Base-by-base conservation (phyloP, 2,888 invertebrate genomes). In the Diaprepes abbreviatus region DNA sequence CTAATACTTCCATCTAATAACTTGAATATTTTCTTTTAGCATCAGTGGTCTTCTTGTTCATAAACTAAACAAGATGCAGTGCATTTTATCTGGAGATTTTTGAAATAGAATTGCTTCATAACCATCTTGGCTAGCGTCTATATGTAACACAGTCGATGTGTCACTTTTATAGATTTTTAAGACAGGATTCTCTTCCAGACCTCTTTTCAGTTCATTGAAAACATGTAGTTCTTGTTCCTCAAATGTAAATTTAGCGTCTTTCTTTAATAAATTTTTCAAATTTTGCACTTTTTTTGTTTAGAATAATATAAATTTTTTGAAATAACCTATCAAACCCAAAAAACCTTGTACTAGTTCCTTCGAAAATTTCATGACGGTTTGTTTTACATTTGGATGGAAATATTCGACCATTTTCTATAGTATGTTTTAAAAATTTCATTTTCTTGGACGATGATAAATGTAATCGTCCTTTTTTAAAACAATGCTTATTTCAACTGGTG, bases 1-100 rank as follows among this genome's bases (percentile, higher is more conserved):
- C 80, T 64, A 82, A 62, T 1, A 80, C 79, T 74, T 83, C 81
- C 1, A 83, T 63, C 40, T 82, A 80, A 62, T 82, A 83, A 24
- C 80, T 79, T 12, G 66, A 57, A 48, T 79, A 81, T 58, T 76
- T 77, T 35, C n/a, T n/a, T n/a, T n/a, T n/a, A n/a, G n/a, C n/a
- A n/a, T n/a, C n/a, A n/a, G n/a, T n/a, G n/a, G n/a, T 80, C 62
- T 79, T n/a, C n/a, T n/a, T n/a, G n/a, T n/a, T n/a, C n/a, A n/a
- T n/a, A n/a, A n/a, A 83, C 38, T 77, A 76, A 1, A 81, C 74
- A 0, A 79, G 80, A 55, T 81, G 81, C 6, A 79, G 66, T 9
- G 73, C 45, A 9, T 67, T 70, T 76, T 75, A 21, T 73, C 71
- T 7, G 31, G 48, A n/a, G n/a, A n/a, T 40, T 64, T 73, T 55